Conservation (phyloP, 2,888 invertebrate species). For the Nebria brevicollis region DNA sequence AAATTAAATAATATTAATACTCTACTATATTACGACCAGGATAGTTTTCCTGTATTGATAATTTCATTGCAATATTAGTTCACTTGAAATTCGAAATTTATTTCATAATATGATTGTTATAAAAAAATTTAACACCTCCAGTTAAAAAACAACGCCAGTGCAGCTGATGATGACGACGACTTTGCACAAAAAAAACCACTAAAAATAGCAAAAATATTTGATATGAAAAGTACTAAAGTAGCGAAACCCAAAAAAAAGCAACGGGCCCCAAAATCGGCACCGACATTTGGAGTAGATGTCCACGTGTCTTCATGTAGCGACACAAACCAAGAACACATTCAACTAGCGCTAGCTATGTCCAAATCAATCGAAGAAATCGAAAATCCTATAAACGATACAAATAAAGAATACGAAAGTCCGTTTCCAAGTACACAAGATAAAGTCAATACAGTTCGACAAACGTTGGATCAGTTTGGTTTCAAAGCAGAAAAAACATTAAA, state of each 20-base stretch:
- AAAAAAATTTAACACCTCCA: background rate
- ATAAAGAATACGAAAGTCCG: conserved; percentile 17
- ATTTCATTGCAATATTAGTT: too few species aligned
- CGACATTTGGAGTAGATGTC: conserved; percentile 62
- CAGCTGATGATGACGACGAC: conserved; percentile 54
- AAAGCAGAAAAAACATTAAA: conserved; percentile 52
- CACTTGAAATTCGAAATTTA: background rate
- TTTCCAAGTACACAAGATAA: conserved; percentile 52
- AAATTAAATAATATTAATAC: too few species aligned
- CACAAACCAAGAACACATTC: conserved; percentile 72
- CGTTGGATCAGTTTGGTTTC: conserved; percentile 73
- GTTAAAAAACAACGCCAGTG: conserved; percentile 30
- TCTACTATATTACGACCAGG: too few species aligned
- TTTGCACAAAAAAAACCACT: conserved; percentile 55
- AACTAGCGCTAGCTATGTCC: conserved; percentile 74
- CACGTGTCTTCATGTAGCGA: conserved; percentile 60
- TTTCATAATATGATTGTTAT: background rate
- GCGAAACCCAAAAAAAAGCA: conserved; percentile 54
- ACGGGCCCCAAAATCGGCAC: conserved; percentile 53
- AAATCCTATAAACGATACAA: conserved; percentile 47
- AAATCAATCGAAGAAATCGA: conserved; percentile 64
- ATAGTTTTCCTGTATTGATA: too few species aligned
- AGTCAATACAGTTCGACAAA: conserved; percentile 62
- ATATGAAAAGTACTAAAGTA: conserved; percentile 49
- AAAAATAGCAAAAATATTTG: conserved; percentile 49